phyloP scores from a whole-genome alignment of 1,140 invertebrate genomes.

The Procambarus virginalis region DNA sequence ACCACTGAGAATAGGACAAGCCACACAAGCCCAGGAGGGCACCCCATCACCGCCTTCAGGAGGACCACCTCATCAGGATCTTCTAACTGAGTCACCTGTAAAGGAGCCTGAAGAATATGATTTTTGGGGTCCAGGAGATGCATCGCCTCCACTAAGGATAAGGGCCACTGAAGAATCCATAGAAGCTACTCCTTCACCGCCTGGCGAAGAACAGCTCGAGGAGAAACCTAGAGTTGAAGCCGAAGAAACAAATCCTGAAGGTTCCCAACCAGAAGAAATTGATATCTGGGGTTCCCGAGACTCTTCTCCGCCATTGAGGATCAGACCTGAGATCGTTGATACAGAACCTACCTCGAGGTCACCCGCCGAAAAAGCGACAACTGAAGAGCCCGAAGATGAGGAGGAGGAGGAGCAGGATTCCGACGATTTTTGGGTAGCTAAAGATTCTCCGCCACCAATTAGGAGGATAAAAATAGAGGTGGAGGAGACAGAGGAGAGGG shows the following conservation, averaged over 20 bases:
- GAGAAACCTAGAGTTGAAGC: not conserved
- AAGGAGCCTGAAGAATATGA: not conserved
- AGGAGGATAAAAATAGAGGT: not conserved
- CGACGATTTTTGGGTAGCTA: not conserved
- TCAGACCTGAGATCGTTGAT: not conserved
- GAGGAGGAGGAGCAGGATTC: not conserved
- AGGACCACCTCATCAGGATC: not conserved
- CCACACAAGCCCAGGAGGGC: not conserved
- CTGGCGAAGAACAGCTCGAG: not conserved
- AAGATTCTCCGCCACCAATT: not conserved
- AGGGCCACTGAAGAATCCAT: too few relatives aligned
- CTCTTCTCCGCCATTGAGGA: not conserved
- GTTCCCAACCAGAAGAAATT: not conserved
- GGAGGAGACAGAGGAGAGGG: not conserved
- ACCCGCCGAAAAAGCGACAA: not conserved
- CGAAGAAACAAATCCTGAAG: not conserved
- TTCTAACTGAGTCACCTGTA: not conserved
- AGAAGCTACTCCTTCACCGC: not conserved
- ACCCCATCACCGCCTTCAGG: not conserved
- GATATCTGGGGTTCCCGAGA: not conserved
- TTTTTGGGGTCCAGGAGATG: constrained; percentile 20
- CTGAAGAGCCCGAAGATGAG: not conserved
- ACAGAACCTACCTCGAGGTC: not conserved
- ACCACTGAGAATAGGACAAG: not conserved
- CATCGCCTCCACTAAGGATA: constrained; percentile 15